These are phyloP conservation scores for Operophtera brumata DNA, from an alignment of 2,888 invertebrate species.

Conservation along the genomic window DNA sequence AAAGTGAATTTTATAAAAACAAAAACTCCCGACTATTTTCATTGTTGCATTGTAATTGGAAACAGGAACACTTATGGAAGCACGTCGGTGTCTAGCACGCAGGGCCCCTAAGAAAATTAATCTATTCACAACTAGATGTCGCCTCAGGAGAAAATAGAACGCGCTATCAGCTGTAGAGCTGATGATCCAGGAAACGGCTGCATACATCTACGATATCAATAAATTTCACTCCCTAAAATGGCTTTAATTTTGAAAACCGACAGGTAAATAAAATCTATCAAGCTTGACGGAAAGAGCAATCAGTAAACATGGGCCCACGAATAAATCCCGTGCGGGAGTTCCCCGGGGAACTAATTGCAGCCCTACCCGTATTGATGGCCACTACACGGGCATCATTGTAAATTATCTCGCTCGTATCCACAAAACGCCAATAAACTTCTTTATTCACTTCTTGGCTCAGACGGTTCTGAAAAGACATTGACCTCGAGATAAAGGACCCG, in stretches of 20 bases:
- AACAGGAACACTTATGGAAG: no score
- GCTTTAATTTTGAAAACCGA: background rate
- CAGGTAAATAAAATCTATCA: slow-evolving; percentile 14
- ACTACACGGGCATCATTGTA: slow-evolving; percentile 68
- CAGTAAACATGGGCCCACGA: slow-evolving; percentile 61
- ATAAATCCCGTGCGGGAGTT: slow-evolving; percentile 64
- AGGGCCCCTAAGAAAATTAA: no score
- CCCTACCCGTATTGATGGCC: slow-evolving; percentile 74
- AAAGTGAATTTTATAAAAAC: no score
- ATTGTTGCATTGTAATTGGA: no score
- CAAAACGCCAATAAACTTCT: slow-evolving; percentile 59
- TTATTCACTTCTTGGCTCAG: slow-evolving; percentile 49
- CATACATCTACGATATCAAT: no score
- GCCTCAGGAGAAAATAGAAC: no score
- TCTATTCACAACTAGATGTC: no score
- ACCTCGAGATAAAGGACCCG: background rate
- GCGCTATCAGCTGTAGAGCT: no score
- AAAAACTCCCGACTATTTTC: no score
- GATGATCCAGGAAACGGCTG: no score
- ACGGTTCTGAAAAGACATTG: background rate
- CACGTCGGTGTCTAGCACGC: no score
- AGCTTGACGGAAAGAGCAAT: slow-evolving; percentile 42
- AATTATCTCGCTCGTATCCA: slow-evolving; percentile 63
- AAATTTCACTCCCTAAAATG: no score
- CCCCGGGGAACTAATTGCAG: slow-evolving; percentile 73